Base-by-base conservation (phyloP, 1,140 invertebrate species). In the Lasioglossum albipes region DNA sequence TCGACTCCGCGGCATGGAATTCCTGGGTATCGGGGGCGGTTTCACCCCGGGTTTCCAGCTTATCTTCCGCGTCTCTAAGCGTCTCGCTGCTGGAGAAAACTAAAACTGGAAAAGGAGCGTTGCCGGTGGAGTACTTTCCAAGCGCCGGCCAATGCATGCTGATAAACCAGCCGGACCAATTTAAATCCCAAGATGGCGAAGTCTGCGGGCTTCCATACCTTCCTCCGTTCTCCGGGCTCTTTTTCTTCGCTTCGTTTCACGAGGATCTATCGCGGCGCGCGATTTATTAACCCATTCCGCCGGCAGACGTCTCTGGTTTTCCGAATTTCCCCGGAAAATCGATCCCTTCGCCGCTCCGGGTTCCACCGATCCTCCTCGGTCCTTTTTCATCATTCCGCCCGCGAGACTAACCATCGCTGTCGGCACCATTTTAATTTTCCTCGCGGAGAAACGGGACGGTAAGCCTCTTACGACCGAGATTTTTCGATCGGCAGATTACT, bases 131-230 rank as follows among this genome's bases (percentile, higher is more conserved):
- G 61, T 57, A 69, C 66, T 86, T 82, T 82, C 75, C 72, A 83
- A 81, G 84, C 49, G 72, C 77, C 84, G 86, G 67, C 86, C 86
- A 88, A 88, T 88, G 86, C 86, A 88, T 86, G 86, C 84, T 88
- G 87, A 88, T 88, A 88, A 84, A 88, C 82, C 84, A 73, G 41
- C 79, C 69, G 73, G 70, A 84, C 75, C 86, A 88, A 88, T 88
- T 88, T 88, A 88, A 86, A 88, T 86, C 78, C 82, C 70, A 71
- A 69, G 82, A 84, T 77, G 78, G 68, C 72, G 49, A 65, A 20
- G 1, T 72, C 67, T 65, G 61, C 61, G 61, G 59, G 45, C 62
- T 31, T n/a, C 10, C 18, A 13, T 52, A 31, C 5, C 36, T 75
- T 42, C 62, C 12, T 10, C 2, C 61, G 13, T 20, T 31, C 7